Conservation (phyloP, 2,797 vertebrate genomes). For the Falco rusticolus region DNA sequence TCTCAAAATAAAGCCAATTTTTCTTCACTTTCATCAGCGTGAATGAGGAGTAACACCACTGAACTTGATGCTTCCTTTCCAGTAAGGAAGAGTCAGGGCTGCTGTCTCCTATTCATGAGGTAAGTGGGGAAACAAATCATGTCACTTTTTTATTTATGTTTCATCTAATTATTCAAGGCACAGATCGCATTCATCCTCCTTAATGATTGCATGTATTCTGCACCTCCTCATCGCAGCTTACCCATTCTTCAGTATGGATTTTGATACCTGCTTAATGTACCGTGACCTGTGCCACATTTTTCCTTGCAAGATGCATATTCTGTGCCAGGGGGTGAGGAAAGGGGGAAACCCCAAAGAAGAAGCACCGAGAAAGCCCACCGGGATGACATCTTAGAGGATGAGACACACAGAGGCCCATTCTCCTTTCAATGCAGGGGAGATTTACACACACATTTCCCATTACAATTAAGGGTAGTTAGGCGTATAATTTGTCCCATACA, state of each 20-base stretch:
- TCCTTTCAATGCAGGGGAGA: conserved; percentile 16
- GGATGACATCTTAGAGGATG: background rate
- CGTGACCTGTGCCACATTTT: background rate
- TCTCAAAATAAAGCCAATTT: conserved; percentile 12
- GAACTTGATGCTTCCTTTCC: background rate
- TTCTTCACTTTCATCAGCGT: background rate
- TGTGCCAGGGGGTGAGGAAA: background rate
- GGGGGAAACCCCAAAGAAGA: background rate
- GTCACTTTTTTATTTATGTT: conserved; percentile 43
- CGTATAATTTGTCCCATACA: conserved; percentile 26
- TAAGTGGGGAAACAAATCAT: conserved; percentile 38
- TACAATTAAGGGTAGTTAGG: conserved; percentile 38
- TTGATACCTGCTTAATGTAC: conserved; percentile 11
- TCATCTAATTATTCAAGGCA: conserved; percentile 18
- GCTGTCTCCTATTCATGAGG: background rate
- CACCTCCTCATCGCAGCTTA: background rate
- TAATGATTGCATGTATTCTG: background rate
- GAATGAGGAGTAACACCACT: background rate
- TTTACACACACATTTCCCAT: conserved; percentile 27
- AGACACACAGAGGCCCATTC: background rate
- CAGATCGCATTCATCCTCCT: background rate
- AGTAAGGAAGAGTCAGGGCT: background rate
- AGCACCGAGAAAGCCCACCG: background rate
- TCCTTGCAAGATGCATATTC: background rate
- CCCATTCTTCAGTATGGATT: background rate